phyloP scores from a whole-genome alignment of 2,888 invertebrate species.

The Philereme transversata region DNA sequence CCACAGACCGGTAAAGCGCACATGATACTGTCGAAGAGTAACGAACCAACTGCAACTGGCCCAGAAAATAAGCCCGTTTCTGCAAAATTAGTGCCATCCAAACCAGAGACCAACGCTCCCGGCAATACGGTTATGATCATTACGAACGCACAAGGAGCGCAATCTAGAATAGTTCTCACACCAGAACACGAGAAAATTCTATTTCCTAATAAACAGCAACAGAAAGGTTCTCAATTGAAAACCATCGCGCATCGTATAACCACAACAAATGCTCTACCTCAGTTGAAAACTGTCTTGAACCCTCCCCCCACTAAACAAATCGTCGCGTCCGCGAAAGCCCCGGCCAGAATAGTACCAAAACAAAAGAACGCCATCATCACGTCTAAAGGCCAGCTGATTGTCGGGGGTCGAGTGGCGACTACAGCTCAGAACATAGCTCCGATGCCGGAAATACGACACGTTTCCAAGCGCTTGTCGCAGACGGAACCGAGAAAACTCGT shows the following conservation, averaged over 20 bases:
- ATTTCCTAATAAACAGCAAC: constrained; percentile 80
- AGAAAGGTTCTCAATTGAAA: constrained; percentile 68
- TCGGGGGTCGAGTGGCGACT: constrained; percentile 74
- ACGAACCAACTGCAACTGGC: constrained; percentile 50
- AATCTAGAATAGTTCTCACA: constrained; percentile 84
- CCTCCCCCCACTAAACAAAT: constrained; percentile 50
- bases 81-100: constrained; percentile 68
- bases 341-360: constrained; percentile 69
- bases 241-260: constrained; percentile 67
- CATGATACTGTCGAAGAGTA: constrained; percentile 65
- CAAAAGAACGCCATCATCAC: constrained; percentile 82
- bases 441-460: constrained; percentile 70
- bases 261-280: constrained; percentile 44
- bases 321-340: constrained; percentile 46
- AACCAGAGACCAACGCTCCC: constrained; percentile 61
- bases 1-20: constrained; percentile 78
- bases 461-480: constrained; percentile 63
- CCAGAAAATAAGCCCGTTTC: constrained; percentile 68
- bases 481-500: constrained; percentile 68
- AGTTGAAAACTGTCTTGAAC: constrained; percentile 54
- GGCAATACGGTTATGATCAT: constrained; percentile 86
- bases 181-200: constrained; percentile 85
- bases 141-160: constrained; percentile 85
- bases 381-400: constrained; percentile 83
- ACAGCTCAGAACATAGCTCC: constrained; percentile 77